Percentiles rank a stretch among this genome's conserved stretches.
These are phyloP conservation scores for Clarias magur DNA, from an alignment of 2,113 vertebrate species.

Conservation along the genomic window DNA sequence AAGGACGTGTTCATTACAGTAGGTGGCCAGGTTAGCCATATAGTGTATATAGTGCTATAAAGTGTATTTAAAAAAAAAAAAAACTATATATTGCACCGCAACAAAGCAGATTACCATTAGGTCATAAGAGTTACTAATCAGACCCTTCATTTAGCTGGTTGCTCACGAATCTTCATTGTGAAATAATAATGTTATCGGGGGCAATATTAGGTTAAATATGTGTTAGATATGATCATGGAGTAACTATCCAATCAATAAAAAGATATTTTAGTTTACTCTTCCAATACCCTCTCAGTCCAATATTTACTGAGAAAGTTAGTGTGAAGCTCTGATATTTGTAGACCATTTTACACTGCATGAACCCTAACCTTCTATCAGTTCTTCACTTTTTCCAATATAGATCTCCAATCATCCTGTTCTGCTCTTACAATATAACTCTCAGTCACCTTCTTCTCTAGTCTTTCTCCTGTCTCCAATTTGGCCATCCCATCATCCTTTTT, in stretches of 20 bases:
- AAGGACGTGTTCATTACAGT: neutral
- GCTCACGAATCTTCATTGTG: neutral
- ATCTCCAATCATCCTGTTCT: neutral
- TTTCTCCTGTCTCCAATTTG: neutral
- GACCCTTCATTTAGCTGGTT: neutral
- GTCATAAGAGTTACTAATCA: neutral
- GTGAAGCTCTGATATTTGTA: neutral
- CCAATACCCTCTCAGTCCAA: neutral
- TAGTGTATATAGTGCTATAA: neutral
- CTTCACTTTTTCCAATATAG: neutral
- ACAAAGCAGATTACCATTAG: neutral
- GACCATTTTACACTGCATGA: neutral
- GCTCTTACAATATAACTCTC: too few species aligned
- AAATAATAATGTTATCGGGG: neutral
- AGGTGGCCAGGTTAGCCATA: neutral
- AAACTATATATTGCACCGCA: neutral
- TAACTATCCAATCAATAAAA: neutral
- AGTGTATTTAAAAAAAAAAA: neutral
- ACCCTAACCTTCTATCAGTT: neutral
- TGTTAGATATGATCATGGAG: neutral
- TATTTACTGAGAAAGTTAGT: neutral
- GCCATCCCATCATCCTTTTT: neutral
- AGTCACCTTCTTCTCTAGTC: neutral
- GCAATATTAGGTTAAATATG: neutral
- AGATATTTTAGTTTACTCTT: neutral